These are phyloP conservation scores for Ostrea edulis DNA, from an alignment of 1,140 invertebrate species.

Conservation along the genomic window DNA sequence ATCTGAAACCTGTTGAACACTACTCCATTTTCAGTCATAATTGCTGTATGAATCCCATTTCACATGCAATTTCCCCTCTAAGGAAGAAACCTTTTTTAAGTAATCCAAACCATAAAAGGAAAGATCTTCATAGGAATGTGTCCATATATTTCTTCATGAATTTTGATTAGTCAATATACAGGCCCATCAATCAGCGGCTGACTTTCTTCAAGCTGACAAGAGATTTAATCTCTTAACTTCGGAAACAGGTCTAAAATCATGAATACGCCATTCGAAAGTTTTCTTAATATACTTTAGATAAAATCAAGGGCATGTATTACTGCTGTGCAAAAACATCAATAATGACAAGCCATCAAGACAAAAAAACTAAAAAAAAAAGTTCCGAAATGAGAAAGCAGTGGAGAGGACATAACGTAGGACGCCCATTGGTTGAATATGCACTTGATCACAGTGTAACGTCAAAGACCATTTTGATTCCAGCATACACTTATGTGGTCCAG, in stretches of 20 bases:
- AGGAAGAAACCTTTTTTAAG: slow-evolving; percentile 26
- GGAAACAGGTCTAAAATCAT: slow-evolving; percentile 26
- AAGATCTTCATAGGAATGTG: neutral
- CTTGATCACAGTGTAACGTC: neutral
- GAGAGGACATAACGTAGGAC: neutral
- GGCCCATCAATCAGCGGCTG: slow-evolving; percentile 1
- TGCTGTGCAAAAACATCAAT: neutral
- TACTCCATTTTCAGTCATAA: neutral
- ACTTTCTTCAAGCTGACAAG: neutral
- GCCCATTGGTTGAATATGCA: neutral
- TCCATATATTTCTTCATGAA: neutral
- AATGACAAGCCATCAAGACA: neutral
- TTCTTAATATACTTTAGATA: slow-evolving; percentile 36
- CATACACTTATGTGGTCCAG: neutral
- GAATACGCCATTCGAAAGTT: slow-evolving; percentile 21
- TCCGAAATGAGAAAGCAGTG: neutral
- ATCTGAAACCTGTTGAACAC: slow-evolving; percentile 27
- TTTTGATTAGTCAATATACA: slow-evolving; percentile 19
- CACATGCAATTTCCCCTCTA: slow-evolving; percentile 22
- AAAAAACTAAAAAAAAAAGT: slow-evolving; percentile 1
- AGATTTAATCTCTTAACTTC: slow-evolving; percentile 34
- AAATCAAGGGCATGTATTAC: slow-evolving; percentile 18
- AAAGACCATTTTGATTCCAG: slow-evolving; percentile 1
- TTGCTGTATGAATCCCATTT: neutral
- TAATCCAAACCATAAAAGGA: slow-evolving; percentile 26